Evolutionary conservation across 1,140 invertebrate species (phyloP).

Genomic region (Steinernema feltiae): DNA sequence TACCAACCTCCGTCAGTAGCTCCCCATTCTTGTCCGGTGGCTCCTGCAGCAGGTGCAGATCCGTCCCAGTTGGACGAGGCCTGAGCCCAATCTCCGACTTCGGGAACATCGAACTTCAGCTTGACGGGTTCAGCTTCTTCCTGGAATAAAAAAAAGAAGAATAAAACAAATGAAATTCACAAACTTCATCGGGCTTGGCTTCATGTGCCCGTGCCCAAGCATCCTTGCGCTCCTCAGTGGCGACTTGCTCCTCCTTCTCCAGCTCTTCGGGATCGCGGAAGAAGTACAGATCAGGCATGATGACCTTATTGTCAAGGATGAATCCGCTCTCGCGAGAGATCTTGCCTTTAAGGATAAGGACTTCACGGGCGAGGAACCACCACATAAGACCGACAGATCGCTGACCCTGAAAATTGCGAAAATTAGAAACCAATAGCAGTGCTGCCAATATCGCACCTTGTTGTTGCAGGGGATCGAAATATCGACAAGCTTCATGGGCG

Average conservation of each 20-base stretch:
- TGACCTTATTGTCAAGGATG: conserved; percentile 63
- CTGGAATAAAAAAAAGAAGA: background rate
- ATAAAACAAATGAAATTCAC: background rate
- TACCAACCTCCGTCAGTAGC: background rate
- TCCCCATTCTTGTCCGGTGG: conserved; percentile 20
- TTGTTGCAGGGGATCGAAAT: conserved; percentile 99
- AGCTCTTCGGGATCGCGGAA: conserved; percentile 93
- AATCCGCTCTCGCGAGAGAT: conserved; percentile 66
- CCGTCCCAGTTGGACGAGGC: conserved; percentile 16
- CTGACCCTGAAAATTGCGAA: conserved; percentile 64
- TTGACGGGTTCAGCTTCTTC: background rate
- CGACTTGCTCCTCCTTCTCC: conserved; percentile 41
- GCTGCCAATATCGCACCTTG: conserved; percentile 64
- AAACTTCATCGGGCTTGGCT: background rate
- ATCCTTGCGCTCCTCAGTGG: background rate
- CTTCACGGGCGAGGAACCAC: conserved; percentile 95
- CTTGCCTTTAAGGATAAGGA: conserved; percentile 82
- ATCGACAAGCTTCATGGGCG: conserved; percentile 87
- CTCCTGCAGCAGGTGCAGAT: background rate
- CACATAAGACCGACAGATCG: conserved; percentile 98
- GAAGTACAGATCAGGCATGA: conserved; percentile 97
- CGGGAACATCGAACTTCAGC: conserved; percentile 7
- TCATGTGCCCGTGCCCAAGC: background rate
- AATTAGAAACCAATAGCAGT: conserved; percentile 20
- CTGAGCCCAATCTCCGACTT: conserved; percentile 26